phyloP scores from a whole-genome alignment of 1,140 invertebrate species.

The Mizuhopecten yessoensis region DNA sequence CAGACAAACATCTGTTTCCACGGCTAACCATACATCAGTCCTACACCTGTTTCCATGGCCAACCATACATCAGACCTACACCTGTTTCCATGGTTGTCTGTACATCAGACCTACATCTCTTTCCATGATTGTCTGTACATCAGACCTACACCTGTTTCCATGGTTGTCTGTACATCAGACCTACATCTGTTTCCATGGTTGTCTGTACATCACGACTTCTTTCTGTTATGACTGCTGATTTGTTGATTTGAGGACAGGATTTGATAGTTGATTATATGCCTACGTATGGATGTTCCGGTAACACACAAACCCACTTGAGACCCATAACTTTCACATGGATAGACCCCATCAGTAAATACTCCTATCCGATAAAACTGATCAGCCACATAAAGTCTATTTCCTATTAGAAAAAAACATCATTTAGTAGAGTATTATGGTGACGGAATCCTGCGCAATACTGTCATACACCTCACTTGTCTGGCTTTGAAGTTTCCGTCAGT shows the following conservation, averaged over 20 bases:
- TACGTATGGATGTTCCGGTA: neutral
- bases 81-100: too few species aligned
- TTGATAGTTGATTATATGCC: neutral
- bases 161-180: too few species aligned
- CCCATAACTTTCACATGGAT: neutral
- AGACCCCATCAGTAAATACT: neutral
- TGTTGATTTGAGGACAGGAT: neutral
- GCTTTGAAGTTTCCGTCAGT: neutral
- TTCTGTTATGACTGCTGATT: neutral
- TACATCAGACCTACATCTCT: neutral
- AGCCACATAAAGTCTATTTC: neutral
- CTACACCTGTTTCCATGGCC: too few species aligned
- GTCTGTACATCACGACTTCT: neutral
- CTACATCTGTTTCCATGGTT: neutral
- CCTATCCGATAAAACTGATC: neutral
- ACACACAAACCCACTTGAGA: constrained; percentile 23
- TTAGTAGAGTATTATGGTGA: neutral
- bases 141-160: neutral
- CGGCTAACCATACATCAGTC: too few species aligned
- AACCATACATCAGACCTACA: too few species aligned
- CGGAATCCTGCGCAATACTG: neutral
- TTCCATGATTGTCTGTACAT: neutral
- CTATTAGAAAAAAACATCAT: neutral
- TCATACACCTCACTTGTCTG: neutral
- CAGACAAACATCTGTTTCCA: too few species aligned